Evolutionary conservation across 2,797 vertebrate genomes (phyloP).

Genomic region (Antrozous pallidus): DNA sequence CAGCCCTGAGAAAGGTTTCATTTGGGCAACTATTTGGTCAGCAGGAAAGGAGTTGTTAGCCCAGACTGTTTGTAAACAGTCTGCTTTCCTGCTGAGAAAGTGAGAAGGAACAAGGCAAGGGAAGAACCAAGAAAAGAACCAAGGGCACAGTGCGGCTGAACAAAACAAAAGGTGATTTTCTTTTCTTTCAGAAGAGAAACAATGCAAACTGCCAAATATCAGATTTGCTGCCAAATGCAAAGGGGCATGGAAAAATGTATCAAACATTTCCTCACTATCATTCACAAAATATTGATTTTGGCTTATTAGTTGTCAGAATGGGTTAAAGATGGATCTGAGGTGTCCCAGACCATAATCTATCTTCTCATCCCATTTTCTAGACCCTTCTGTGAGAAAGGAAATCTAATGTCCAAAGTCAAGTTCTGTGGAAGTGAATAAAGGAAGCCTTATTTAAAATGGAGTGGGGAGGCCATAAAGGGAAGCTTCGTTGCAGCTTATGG

Average conservation of each 20-base stretch:
- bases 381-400: neutral
- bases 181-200: neutral
- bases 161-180: neutral
- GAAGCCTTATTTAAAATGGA: neutral
- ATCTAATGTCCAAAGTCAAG: too few relatives aligned
- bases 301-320: neutral
- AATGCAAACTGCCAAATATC: neutral
- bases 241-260: neutral
- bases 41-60: constrained; percentile 39
- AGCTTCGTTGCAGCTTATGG: neutral
- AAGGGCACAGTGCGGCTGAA: neutral
- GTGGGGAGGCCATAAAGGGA: neutral
- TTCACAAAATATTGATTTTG: neutral
- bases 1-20: constrained; percentile 48
- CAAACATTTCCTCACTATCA: neutral
- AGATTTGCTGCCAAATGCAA: neutral
- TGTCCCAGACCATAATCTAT: neutral
- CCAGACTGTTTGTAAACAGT: constrained; percentile 68
- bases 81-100: constrained; percentile 50
- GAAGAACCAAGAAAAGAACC: neutral
- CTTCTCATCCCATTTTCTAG: neutral
- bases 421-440: neutral
- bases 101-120: neutral
- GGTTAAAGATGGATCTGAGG: neutral
- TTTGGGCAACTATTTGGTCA: constrained; percentile 30